Base-by-base conservation (phyloP, 2,888 invertebrate species). In the Luffia ferchaultella region DNA sequence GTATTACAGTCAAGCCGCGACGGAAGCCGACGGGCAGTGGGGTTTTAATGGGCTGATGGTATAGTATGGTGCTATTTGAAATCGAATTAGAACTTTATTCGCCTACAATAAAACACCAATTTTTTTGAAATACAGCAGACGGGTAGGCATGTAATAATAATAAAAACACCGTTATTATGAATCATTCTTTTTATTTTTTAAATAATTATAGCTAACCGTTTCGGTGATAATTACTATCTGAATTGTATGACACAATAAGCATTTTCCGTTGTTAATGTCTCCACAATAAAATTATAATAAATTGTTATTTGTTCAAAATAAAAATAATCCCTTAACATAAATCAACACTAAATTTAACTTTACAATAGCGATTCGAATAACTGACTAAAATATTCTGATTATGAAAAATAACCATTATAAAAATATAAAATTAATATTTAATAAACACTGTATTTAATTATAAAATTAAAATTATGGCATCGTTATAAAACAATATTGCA, bases 141-240 rank as follows among this genome's bases (percentile, higher is more conserved):
- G n/a, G n/a, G n/a, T n/a, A n/a, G n/a, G n/a, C n/a, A n/a, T n/a
- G n/a, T n/a, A n/a, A n/a, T n/a, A 40, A 48, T 60, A 67, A 72
- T 52, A 67, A 67, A 78, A 76, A 76, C 73, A 54, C 67, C 20
- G n/a, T 30, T 52, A n/a, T n/a, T 73, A 71, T 79, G 79, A 82
- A 82, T 83, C 78, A 76, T 80, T 46, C 71, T 62, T 76, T 84
- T 85, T 85, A 30, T 83, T 85, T 83, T 85, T 83, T 76, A 84
- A 85, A 85, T 84, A 85, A 85, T 85, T 85, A 85, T 84, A 85
- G 82, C 84, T 85, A 85, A 84, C 84, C 82, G 74, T 78, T 77
- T 75, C 84, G 82, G 82, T 80, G 78, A 82, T 83, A 77, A 80
- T 79, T 72, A 77, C 79, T 80, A 82, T 79, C 74, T 77, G 76